Percentiles rank a stretch among this genome's conserved stretches.
Conservation (phyloP, 2,797 vertebrate genomes). For the Sebastes ruberrimus region DNA sequence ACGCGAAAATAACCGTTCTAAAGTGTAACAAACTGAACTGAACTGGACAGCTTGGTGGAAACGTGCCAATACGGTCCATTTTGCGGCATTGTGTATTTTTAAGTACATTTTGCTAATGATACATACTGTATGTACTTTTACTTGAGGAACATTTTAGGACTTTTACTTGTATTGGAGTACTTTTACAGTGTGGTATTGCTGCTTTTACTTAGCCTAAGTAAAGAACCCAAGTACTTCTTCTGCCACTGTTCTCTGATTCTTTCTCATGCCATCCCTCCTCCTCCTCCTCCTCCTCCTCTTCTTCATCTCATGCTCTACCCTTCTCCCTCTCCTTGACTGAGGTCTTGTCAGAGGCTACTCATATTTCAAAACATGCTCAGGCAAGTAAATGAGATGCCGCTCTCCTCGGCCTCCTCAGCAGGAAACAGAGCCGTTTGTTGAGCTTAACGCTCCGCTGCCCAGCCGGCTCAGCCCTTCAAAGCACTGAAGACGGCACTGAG, state of each 20-base stretch:
- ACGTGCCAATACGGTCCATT: background rate
- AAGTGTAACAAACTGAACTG: no score
- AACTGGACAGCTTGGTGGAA: no score
- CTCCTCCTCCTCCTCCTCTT: background rate
- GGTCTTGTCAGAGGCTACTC: slow-evolving; percentile 59
- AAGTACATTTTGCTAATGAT: background rate
- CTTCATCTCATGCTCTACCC: slow-evolving; percentile 5
- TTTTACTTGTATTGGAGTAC: background rate
- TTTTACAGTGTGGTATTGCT: background rate
- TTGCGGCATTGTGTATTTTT: background rate
- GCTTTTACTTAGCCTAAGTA: background rate
- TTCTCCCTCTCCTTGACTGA: slow-evolving; percentile 43
- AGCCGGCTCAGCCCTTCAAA: slow-evolving; percentile 59
- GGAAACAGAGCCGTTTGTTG: slow-evolving; percentile 69
- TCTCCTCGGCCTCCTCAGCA: slow-evolving; percentile 56
- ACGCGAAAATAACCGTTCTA: no score
- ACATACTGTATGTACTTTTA: background rate
- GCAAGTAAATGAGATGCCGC: slow-evolving; percentile 62
- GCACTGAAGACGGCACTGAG: slow-evolving; percentile 52
- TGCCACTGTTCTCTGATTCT: background rate
- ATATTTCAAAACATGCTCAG: slow-evolving; percentile 57
- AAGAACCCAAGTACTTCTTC: background rate
- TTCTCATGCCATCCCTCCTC: background rate
- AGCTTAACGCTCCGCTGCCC: slow-evolving; percentile 60
- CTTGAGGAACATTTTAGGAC: background rate